Conservation (phyloP, 2,797 vertebrate genomes). For the Micropoecilia bifurca region DNA sequence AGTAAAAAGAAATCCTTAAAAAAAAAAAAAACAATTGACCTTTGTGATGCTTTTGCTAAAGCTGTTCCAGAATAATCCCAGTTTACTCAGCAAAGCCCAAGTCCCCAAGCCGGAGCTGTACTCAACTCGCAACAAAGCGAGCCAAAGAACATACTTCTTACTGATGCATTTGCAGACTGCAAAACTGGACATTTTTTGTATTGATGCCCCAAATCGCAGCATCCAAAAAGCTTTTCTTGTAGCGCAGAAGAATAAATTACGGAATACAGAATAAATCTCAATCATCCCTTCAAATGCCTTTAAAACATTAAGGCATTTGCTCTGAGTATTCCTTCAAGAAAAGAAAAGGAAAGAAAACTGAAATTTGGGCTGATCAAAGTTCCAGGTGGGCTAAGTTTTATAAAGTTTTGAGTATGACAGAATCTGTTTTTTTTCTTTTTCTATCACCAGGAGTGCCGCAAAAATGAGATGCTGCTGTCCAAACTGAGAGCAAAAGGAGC, state of each 20-base stretch:
- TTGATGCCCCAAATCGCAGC: not conserved
- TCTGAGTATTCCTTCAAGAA: not conserved
- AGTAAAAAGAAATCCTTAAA: no score
- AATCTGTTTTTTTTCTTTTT: slow-evolving; percentile 12
- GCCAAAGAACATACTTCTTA: not conserved
- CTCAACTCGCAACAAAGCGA: not conserved
- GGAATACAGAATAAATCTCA: not conserved
- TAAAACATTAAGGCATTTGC: not conserved
- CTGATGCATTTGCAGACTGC: not conserved
- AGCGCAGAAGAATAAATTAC: not conserved
- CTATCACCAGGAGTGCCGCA: slow-evolving; percentile 89
- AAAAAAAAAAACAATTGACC: no score
- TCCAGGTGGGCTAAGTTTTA: not conserved
- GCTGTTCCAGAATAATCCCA: not conserved
- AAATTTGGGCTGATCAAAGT: not conserved
- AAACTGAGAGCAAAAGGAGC: slow-evolving; percentile 88
- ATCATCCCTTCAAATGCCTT: not conserved
- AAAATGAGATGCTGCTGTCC: slow-evolving; percentile 93
- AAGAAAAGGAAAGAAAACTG: not conserved
- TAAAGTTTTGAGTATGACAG: not conserved
- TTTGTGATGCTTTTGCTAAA: no score
- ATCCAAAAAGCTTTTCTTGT: not conserved
- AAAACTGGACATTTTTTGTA: not conserved
- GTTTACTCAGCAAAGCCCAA: not conserved
- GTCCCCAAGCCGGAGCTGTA: not conserved